Conservation (phyloP, 2,888 invertebrate species). For the Mechanitis mazaeus region DNA sequence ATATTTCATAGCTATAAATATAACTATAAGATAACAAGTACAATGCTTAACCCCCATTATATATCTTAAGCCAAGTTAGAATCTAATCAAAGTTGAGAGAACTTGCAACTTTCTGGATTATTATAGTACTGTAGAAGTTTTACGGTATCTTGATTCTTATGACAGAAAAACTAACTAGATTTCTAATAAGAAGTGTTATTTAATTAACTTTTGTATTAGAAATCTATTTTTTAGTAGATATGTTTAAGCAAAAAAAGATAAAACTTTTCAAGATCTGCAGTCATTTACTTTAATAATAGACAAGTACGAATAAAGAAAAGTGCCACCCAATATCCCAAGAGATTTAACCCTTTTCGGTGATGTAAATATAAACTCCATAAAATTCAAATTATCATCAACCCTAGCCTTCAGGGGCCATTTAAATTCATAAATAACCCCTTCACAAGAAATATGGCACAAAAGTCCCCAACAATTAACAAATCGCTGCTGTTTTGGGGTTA, state of each 20-base stretch:
- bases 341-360: conserved; percentile 47
- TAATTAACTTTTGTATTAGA: neutral
- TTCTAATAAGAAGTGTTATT: neutral
- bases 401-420: conserved; percentile 64
- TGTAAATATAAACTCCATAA: conserved; percentile 69
- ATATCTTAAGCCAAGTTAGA: conserved; percentile 26
- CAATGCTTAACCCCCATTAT: conserved; percentile 10
- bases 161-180: neutral
- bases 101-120: conserved; percentile 40
- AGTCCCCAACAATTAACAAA: conserved; percentile 74
- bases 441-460: conserved; percentile 49
- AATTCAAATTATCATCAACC: conserved; percentile 71
- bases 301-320: conserved; percentile 30
- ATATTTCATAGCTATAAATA: too few species aligned
- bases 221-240: too few species aligned
- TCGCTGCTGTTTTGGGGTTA: conserved; percentile 66
- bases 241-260: too few species aligned
- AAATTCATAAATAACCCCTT: conserved; percentile 70
- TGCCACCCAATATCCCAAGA: conserved; percentile 39
- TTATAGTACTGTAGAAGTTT: conserved; percentile 37
- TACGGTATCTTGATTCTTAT: conserved; percentile 15
- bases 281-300: conserved; percentile 1
- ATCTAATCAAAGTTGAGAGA: conserved; percentile 60
- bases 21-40: too few species aligned
- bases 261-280: too few species aligned